Percentiles rank a stretch among this genome's conserved stretches.
Evolutionary conservation across 2,888 invertebrate genomes (phyloP).

Genomic region (Hipparchia semele): DNA sequence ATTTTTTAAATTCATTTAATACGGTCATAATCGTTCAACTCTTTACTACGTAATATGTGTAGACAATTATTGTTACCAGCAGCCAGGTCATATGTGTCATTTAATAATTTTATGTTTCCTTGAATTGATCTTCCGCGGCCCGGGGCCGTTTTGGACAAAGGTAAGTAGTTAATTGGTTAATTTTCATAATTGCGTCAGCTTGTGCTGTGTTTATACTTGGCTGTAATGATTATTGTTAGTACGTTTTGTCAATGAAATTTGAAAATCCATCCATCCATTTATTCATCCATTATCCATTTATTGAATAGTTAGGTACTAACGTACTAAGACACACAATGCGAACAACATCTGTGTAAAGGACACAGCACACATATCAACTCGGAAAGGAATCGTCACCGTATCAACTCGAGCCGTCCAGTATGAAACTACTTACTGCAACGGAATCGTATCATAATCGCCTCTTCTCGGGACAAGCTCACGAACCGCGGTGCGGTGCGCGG

Average conservation of each 20-base stretch:
- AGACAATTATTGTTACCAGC: conserved; percentile 59
- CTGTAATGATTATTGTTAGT: conserved; percentile 20
- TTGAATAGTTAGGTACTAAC: too few species aligned
- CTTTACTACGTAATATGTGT: conserved; percentile 16
- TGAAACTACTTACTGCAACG: too few species aligned
- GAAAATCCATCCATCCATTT: conserved; percentile 6
- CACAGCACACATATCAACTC: too few species aligned
- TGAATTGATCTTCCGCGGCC: conserved; percentile 56
- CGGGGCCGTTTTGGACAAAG: conserved; percentile 42
- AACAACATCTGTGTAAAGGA: too few species aligned
- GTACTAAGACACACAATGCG: too few species aligned
- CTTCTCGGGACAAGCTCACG: too few species aligned
- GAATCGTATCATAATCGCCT: too few species aligned
- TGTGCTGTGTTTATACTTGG: conserved; percentile 19
- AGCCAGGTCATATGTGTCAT: conserved; percentile 50
- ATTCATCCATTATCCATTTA: neutral
- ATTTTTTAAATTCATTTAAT: neutral
- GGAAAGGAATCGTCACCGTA: too few species aligned
- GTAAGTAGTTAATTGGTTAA: conserved; percentile 36
- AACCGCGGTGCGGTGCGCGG: too few species aligned
- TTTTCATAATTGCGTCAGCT: conserved; percentile 29
- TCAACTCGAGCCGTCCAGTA: too few species aligned
- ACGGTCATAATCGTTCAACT: conserved; percentile 6
- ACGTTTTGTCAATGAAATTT: conserved; percentile 15
- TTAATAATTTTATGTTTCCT: conserved; percentile 55